phyloP scores from a whole-genome alignment of 2,113 vertebrate genomes.

The Oryzias javanicus region DNA sequence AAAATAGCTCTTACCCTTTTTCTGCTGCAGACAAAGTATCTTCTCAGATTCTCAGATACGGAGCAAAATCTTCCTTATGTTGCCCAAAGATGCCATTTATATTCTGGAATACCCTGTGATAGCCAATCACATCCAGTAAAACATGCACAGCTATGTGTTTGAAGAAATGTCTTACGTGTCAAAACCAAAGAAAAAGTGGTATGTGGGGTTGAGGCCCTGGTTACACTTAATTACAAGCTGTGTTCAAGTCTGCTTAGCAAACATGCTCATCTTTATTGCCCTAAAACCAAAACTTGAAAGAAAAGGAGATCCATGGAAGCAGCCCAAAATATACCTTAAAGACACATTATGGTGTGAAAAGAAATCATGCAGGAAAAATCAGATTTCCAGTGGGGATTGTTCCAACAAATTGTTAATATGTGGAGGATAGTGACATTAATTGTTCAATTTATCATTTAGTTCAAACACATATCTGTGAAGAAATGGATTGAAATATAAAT shows the following conservation, averaged over 20 bases:
- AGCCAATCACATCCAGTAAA: conserved; percentile 68
- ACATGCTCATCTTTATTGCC: conserved; percentile 39
- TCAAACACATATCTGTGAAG: neutral
- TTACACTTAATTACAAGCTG: conserved; percentile 73
- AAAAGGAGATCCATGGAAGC: neutral
- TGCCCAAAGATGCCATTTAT: conserved; percentile 59
- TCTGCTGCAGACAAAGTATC: conserved; percentile 6
- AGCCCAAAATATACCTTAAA: conserved; percentile 14
- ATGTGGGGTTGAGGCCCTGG: conserved; percentile 55
- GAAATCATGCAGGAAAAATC: neutral
- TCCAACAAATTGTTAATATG: neutral
- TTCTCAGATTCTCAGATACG: conserved; percentile 7
- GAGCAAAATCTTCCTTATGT: conserved; percentile 31
- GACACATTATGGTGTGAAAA: conserved; percentile 4
- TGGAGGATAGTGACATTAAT: neutral
- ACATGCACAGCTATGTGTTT: conserved; percentile 44
- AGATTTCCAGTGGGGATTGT: neutral
- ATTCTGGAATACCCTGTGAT: conserved; percentile 26
- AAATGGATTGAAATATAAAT: neutral
- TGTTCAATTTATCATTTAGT: neutral
- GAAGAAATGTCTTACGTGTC: conserved; percentile 56
- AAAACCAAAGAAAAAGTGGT: conserved; percentile 51
- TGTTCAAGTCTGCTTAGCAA: conserved; percentile 29
- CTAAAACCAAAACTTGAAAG: conserved; percentile 27
- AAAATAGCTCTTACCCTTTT: conserved; percentile 45